Base-by-base conservation (phyloP, 2,888 invertebrate species). In the Brachylomia viminalis region DNA sequence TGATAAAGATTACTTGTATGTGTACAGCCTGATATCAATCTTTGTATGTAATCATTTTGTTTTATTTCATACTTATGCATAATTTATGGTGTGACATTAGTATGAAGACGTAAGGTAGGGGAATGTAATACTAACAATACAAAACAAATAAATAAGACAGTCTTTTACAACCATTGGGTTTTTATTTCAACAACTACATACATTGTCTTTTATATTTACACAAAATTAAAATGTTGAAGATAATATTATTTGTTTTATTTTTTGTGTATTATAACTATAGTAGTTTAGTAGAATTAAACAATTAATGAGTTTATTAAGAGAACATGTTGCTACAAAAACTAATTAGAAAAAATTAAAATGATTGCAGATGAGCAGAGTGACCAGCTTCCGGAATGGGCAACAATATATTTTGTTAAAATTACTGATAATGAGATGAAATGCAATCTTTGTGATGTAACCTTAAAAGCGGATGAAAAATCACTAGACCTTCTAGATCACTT, bases 331-430 rank as follows among this genome's bases (percentile, higher is more conserved):
- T 42, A 52, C 1, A 23, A 61, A 61, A 59, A 69, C 8, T 49
- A 45, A 62, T n/a, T 68, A n/a, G 52, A n/a, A 56, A 52, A 2
- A 10, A n/a, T 71, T 0, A 62, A 72, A 65, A 83, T 87, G 54
- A 79, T 85, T 82, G 82, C 85, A 78, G 86, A 75, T 73, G 70
- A 84, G n/a, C 75, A 76, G 77, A 75, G 20, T 49, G 77, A 84
- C n/a, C 68, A 79, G 77, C 45, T 93, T 49, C 95, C 94, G 7
- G 95, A 95, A 23, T 96, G 96, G 96, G 89, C 94, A 66, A 89
- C 92, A 3, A 95, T 96, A 80, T 96, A 96, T 85, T 96, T 91
- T 83, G 75, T 92, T 17, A 92, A 92, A 75, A 71, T 89, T 33
- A 74, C 82, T 0, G 89, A 92, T 1, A 86, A 85, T 45, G 85